These are phyloP conservation scores for Marmota monax DNA, from an alignment of 2,113 vertebrate genomes.

Conservation along the genomic window DNA sequence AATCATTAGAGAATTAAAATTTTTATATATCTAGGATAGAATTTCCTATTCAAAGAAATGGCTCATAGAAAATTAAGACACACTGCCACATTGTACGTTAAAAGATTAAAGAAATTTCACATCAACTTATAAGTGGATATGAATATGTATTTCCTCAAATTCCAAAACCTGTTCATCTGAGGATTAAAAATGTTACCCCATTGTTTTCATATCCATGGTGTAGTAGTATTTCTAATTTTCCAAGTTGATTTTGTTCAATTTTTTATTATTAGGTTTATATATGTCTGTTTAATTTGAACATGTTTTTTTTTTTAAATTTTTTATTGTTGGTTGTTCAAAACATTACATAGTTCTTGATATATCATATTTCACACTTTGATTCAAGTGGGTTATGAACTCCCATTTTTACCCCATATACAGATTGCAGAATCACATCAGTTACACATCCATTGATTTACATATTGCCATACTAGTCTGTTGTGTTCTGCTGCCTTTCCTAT, in stretches of 20 bases:
- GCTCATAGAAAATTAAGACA: not conserved
- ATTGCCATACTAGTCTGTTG: no score
- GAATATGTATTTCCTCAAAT: slow-evolving; percentile 30
- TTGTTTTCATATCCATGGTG: not conserved
- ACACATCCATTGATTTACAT: no score
- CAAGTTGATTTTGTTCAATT: not conserved
- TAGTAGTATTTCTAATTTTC: not conserved
- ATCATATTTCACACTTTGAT: no score
- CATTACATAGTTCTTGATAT: no score
- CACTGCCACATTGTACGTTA: not conserved
- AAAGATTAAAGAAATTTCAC: not conserved
- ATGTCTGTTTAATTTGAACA: not conserved
- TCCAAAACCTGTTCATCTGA: not conserved
- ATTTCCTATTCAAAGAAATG: not conserved
- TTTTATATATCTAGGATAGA: not conserved
- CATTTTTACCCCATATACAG: no score
- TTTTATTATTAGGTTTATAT: not conserved
- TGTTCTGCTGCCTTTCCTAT: no score
- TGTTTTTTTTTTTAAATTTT: no score
- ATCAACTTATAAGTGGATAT: not conserved
- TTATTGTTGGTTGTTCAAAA: no score
- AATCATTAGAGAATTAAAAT: slow-evolving; percentile 7
- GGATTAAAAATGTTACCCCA: not conserved
- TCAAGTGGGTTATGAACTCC: no score
- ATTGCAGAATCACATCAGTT: no score